phyloP scores from a whole-genome alignment of 2,113 vertebrate species.

The Orycteropus afer region DNA sequence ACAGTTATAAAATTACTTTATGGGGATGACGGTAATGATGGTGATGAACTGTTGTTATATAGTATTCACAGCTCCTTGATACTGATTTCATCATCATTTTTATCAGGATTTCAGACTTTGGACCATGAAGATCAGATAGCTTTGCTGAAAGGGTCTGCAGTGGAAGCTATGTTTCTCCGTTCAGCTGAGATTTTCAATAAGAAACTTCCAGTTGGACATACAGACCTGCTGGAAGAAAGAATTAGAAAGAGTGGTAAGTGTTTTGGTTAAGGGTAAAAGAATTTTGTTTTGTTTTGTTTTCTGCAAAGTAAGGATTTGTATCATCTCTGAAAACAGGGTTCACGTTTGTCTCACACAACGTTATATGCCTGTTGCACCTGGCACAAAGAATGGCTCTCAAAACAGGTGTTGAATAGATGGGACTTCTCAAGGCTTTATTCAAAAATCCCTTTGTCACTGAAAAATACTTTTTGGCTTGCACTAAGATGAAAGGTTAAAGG shows the following conservation, averaged over 20 bases:
- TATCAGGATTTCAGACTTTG: slow-evolving; percentile 94
- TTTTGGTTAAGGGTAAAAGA: not conserved
- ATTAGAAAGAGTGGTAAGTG: slow-evolving; percentile 95
- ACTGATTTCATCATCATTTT: not conserved
- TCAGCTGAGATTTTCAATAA: slow-evolving; percentile 96
- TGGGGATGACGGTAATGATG: not conserved
- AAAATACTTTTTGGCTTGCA: slow-evolving; percentile 36
- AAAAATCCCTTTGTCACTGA: not conserved
- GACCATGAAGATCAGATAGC: slow-evolving; percentile 99
- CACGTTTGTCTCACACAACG: not conserved
- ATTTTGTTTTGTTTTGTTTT: not conserved
- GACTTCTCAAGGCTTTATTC: not conserved
- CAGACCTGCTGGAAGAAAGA: slow-evolving; percentile 93
- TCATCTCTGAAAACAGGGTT: not conserved
- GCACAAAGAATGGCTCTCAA: not conserved
- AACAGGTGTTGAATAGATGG: not conserved
- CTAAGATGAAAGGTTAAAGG: not conserved
- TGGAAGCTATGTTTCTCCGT: slow-evolving; percentile 98
- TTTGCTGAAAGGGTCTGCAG: slow-evolving; percentile 97
- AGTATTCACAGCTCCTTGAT: not conserved
- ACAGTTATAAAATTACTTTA: not conserved
- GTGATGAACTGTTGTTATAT: not conserved
- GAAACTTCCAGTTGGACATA: slow-evolving; percentile 93
- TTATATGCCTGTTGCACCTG: not conserved
- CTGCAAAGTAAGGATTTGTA: not conserved